phyloP scores from a whole-genome alignment of 2,797 vertebrate genomes.

The Arrhamphus sclerolepis region DNA sequence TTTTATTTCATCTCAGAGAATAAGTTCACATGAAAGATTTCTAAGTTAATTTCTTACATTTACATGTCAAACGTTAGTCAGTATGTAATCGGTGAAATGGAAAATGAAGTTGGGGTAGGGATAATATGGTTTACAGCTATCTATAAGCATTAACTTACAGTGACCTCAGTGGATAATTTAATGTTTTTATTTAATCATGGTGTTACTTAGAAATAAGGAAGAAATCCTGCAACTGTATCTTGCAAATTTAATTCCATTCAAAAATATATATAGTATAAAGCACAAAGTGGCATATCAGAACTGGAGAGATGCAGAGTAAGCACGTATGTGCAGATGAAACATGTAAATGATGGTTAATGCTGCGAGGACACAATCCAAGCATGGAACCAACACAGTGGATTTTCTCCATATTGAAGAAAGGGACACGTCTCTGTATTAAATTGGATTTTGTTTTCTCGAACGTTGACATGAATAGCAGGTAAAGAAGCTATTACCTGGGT shows the following conservation, averaged over 20 bases:
- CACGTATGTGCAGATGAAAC: conserved; percentile 2
- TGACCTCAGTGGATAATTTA: neutral
- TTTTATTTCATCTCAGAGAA: conserved; percentile 55
- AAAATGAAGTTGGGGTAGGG: conserved; percentile 1
- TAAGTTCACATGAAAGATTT: conserved; percentile 26
- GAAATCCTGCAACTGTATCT: conserved; percentile 7
- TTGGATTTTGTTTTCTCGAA: conserved; percentile 43
- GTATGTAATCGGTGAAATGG: conserved; percentile 22
- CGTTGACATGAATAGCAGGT: conserved; percentile 51
- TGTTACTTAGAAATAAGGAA: conserved; percentile 4
- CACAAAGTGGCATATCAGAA: neutral
- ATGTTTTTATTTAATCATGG: neutral
- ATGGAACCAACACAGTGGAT: conserved; percentile 4
- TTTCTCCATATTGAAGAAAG: conserved; percentile 14
- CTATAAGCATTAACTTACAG: neutral
- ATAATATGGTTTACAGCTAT: conserved; percentile 13
- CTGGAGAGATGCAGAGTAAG: conserved; percentile 20
- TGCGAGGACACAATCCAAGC: conserved; percentile 17
- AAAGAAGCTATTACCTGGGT: conserved; percentile 38
- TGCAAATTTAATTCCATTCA: conserved; percentile 11
- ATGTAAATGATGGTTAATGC: conserved; percentile 4
- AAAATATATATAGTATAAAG: conserved; percentile 2
- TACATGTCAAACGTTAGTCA: conserved; percentile 31
- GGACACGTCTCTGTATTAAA: conserved; percentile 36
- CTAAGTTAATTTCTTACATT: conserved; percentile 40